Conservation (phyloP, 2,888 invertebrate genomes). For the Thelaira solivaga region DNA sequence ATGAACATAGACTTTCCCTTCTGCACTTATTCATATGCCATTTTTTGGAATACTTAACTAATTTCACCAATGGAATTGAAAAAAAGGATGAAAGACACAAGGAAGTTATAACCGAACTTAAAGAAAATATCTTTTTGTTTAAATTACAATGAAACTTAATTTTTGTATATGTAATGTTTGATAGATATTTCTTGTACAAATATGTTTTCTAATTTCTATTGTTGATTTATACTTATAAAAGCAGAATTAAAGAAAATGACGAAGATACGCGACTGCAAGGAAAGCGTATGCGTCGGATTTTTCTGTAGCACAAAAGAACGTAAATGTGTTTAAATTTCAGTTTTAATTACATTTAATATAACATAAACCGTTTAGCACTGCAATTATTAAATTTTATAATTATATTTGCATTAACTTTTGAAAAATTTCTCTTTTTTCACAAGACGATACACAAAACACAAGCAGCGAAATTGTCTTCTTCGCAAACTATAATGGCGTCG, state of each 20-base stretch:
- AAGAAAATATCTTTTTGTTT: no score
- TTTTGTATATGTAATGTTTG: no score
- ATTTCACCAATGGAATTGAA: no score
- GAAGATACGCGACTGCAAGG: slow-evolving; percentile 50
- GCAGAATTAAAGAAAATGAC: neutral
- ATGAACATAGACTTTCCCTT: no score
- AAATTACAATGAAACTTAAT: no score
- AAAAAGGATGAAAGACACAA: no score
- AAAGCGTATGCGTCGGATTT: slow-evolving; percentile 54
- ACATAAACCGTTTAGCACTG: slow-evolving; percentile 22
- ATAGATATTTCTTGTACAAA: no score
- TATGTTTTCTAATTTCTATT: no score
- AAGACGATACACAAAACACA: slow-evolving; percentile 65
- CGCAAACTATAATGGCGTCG: slow-evolving; percentile 76
- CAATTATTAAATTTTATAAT: neutral
- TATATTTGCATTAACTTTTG: slow-evolving; percentile 30
- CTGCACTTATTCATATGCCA: no score
- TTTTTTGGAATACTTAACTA: no score
- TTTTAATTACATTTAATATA: neutral
- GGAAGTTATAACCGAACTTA: no score
- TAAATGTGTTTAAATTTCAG: no score
- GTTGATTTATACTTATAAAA: slow-evolving; percentile 10
- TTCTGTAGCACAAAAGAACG: slow-evolving; percentile 7
- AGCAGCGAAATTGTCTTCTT: slow-evolving; percentile 72
- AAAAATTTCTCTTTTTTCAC: slow-evolving; percentile 64